phyloP scores from a whole-genome alignment of 2,113 vertebrate genomes.

The Brienomyrus longianalis region DNA sequence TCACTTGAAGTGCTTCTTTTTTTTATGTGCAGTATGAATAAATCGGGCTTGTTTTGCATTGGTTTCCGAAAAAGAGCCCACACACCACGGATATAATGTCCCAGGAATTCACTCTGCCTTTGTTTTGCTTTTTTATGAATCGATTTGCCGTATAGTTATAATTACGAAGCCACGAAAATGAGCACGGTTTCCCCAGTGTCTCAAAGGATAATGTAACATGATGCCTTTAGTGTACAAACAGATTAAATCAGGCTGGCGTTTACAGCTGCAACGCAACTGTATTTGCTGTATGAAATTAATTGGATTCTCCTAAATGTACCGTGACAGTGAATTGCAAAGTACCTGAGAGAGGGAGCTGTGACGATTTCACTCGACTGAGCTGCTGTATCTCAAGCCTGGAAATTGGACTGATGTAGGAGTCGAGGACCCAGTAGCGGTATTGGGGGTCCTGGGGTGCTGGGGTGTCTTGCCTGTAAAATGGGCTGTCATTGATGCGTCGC shows the following conservation, averaged over 20 bases:
- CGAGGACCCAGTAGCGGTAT: neutral
- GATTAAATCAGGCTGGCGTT: neutral
- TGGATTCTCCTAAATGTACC: constrained; percentile 7
- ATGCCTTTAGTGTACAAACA: neutral
- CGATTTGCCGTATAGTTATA: neutral
- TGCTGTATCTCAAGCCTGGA: neutral
- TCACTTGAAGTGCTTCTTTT: neutral
- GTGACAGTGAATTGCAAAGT: neutral
- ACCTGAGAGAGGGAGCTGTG: constrained; percentile 2
- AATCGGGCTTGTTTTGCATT: constrained; percentile 4
- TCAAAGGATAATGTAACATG: neutral
- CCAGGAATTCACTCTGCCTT: neutral
- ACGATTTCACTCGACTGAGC: neutral
- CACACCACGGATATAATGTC: neutral
- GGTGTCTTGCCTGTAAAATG: neutral
- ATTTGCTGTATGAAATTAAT: constrained; percentile 4
- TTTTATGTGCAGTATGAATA: neutral
- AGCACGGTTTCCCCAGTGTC: neutral
- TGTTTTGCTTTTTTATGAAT: neutral
- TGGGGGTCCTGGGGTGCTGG: neutral
- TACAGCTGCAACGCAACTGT: neutral
- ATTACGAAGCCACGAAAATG: neutral
- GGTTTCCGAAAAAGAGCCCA: neutral
- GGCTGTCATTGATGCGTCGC: neutral
- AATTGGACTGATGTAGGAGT: neutral